phyloP scores from a whole-genome alignment of 1,140 invertebrate species.

The Meloidogyne floridensis region DNA sequence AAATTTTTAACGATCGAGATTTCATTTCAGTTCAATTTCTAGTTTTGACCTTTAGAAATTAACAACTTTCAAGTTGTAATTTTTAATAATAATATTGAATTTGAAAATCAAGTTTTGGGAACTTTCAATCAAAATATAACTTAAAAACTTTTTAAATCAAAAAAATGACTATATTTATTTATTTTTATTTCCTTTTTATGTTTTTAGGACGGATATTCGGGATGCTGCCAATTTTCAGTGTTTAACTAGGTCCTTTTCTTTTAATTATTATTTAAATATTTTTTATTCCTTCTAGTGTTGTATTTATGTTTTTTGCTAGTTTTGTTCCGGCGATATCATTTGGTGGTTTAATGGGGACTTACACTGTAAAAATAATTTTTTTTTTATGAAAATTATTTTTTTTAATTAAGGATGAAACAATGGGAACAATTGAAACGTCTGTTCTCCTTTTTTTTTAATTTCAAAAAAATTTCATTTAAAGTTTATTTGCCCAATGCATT shows the following conservation, averaged over 20 bases:
- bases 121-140: too few species aligned
- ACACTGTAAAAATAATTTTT: conserved; percentile 13
- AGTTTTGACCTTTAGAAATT: too few species aligned
- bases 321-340: conserved; percentile 69
- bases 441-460: background rate
- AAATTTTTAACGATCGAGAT: too few species aligned
- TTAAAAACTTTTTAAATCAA: too few species aligned
- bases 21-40: too few species aligned
- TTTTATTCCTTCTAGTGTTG: conserved; percentile 47
- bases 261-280: background rate
- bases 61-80: too few species aligned
- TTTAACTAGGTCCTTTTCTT: conserved; percentile 52
- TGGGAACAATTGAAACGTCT: conserved; percentile 32
- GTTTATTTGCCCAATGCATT: conserved; percentile 81
- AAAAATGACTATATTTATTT: background rate
- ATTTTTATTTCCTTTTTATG: background rate
- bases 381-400: background rate
- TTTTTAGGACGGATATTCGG: conserved; percentile 65
- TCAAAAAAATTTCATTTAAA: conserved; percentile 78
- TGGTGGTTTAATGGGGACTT: conserved; percentile 67
- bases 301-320: conserved; percentile 68
- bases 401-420: conserved; percentile 23
- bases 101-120: too few species aligned
- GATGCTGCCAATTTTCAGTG: conserved; percentile 67
- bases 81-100: too few species aligned